Conservation (phyloP, 2,888 invertebrate species). For the Acrobasis consociella region DNA sequence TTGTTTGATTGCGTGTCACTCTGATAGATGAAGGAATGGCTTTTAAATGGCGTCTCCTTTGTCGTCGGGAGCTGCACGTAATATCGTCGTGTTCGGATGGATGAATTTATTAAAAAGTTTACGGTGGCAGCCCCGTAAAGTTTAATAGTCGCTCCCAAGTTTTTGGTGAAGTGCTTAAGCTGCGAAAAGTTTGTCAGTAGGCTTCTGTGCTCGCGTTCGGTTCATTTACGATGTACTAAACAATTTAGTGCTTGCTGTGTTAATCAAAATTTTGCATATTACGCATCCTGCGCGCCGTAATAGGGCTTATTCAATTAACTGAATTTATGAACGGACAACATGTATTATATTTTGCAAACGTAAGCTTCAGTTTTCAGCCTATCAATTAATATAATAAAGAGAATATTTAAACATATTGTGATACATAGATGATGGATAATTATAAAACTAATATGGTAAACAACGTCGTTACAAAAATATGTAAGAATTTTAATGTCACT, state of each 20-base stretch:
- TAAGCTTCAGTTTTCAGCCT: background rate
- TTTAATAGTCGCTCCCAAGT: slow-evolving; percentile 67
- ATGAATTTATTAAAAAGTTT: slow-evolving; percentile 78
- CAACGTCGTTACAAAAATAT: too few relatives aligned
- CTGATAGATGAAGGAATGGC: slow-evolving; percentile 77
- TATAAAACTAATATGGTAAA: too few relatives aligned
- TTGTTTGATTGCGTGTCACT: slow-evolving; percentile 82
- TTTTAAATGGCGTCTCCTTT: slow-evolving; percentile 70
- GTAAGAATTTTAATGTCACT: too few relatives aligned
- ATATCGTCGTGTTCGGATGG: slow-evolving; percentile 63
- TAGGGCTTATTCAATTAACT: slow-evolving; percentile 15
- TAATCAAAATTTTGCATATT: slow-evolving; percentile 17
- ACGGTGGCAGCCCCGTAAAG: slow-evolving; percentile 52
- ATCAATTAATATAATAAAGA: background rate
- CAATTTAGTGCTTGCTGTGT: slow-evolving; percentile 23
- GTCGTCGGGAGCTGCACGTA: slow-evolving; percentile 60
- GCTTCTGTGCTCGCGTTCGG: slow-evolving; percentile 43
- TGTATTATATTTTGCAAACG: background rate
- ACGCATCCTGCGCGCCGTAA: background rate
- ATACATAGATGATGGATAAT: too few relatives aligned
- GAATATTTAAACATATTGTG: too few relatives aligned
- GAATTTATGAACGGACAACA: slow-evolving; percentile 9
- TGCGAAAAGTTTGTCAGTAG: slow-evolving; percentile 57
- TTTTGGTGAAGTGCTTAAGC: slow-evolving; percentile 46
- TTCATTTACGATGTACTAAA: slow-evolving; percentile 39